These are phyloP conservation scores for Gavia stellata DNA, from an alignment of 2,113 vertebrate genomes.

Conservation along the genomic window DNA sequence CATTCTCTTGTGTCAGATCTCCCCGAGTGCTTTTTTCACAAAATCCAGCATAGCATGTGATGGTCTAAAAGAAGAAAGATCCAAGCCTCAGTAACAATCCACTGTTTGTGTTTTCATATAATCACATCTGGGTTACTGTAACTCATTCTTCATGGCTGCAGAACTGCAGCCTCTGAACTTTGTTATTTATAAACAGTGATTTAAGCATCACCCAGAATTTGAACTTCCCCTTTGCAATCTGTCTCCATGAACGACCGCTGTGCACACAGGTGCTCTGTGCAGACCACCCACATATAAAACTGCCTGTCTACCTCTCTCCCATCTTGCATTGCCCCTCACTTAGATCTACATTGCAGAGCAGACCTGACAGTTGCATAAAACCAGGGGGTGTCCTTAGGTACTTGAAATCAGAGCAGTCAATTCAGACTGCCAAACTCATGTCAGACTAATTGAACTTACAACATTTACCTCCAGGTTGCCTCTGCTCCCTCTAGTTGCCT, in stretches of 20 bases:
- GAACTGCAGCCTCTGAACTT: background rate
- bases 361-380: background rate
- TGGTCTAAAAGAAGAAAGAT: background rate
- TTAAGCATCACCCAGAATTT: background rate
- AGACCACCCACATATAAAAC: background rate
- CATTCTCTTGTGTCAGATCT: background rate
- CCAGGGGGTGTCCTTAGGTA: background rate
- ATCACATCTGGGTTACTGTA: background rate
- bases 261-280: background rate
- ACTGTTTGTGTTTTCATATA: background rate
- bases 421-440: background rate
- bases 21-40: background rate
- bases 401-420: background rate
- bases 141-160: background rate
- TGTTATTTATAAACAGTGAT: background rate
- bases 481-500: background rate
- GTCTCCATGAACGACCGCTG: background rate
- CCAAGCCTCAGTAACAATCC: background rate
- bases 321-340: background rate
- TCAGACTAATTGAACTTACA: background rate
- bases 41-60: background rate
- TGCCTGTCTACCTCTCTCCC: background rate
- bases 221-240: background rate
- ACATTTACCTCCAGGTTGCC: background rate
- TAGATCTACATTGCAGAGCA: background rate